Conservation (phyloP, 2,888 invertebrate species). For the Allygus modestus region DNA sequence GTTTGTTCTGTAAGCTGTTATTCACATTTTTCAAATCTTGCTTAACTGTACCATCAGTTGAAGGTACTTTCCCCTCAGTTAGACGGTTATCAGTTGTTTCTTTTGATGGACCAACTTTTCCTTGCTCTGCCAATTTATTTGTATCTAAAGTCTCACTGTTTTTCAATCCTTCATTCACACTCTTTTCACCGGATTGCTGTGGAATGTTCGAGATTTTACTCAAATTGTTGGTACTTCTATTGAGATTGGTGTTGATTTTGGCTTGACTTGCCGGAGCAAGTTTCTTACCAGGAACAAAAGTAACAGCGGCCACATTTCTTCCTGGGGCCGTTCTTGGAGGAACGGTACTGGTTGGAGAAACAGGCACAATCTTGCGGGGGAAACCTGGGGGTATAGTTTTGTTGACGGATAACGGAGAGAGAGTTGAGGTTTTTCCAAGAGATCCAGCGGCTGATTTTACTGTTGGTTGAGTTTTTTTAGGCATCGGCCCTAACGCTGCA, state of each 20-base stretch:
- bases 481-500: not conserved
- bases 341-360: slow-evolving; percentile 43
- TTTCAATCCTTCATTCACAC: not conserved
- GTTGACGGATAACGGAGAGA: slow-evolving; percentile 17
- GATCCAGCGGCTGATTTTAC: not conserved
- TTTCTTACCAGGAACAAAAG: slow-evolving; percentile 66
- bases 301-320: slow-evolving; percentile 65
- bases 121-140: slow-evolving; percentile 19
- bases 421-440: not conserved
- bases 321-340: slow-evolving; percentile 63
- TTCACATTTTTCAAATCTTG: not conserved
- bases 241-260: slow-evolving; percentile 24
- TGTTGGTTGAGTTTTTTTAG: slow-evolving; percentile 24
- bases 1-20: not conserved
- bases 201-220: slow-evolving; percentile 12
- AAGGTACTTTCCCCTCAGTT: not conserved
- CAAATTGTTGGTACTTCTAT: not conserved
- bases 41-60: not conserved
- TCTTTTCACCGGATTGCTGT: not conserved
- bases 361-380: slow-evolving; percentile 16
- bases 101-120: not conserved
- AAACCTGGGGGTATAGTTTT: slow-evolving; percentile 2
- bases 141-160: slow-evolving; percentile 2
- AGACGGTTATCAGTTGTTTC: slow-evolving; percentile 1
- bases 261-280: slow-evolving; percentile 6